Percentiles rank a stretch among this genome's conserved stretches.
Conservation (phyloP, 2,888 invertebrate genomes). For the Melikaiella ostensackeni region DNA sequence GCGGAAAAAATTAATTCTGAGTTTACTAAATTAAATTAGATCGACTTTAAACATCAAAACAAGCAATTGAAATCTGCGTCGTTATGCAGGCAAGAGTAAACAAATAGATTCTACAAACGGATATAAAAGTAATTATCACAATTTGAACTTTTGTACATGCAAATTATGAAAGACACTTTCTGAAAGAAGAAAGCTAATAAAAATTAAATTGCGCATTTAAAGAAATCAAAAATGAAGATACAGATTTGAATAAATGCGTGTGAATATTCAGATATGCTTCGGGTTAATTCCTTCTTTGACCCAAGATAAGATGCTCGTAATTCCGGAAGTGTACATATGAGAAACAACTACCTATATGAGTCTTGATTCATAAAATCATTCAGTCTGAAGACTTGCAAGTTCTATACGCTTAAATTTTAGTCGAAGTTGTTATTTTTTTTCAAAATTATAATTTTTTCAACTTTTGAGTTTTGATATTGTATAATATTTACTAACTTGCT, state of each 20-base stretch:
- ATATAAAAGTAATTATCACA: too few species aligned
- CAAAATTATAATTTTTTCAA: background rate
- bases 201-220: background rate
- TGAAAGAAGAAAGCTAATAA: background rate
- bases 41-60: too few species aligned
- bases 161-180: too few species aligned
- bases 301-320: conserved; percentile 15
- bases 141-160: too few species aligned
- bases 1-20: too few species aligned
- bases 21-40: too few species aligned
- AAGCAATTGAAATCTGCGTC: too few species aligned
- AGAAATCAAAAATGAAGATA: background rate
- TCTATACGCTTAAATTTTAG: background rate
- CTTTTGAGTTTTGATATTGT: background rate
- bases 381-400: background rate
- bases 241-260: background rate
- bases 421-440: background rate
- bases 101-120: too few species aligned
- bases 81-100: too few species aligned
- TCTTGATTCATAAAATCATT: background rate
- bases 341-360: conserved; percentile 9
- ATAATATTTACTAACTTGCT: background rate
- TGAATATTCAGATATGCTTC: background rate
- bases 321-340: conserved; percentile 14
- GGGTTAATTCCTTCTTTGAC: conserved; percentile 29